Evolutionary conservation across 1,140 invertebrate species (phyloP), one percentile per base, ranked within the genome.

Genomic region (Drosophila fuyamai): DNA sequence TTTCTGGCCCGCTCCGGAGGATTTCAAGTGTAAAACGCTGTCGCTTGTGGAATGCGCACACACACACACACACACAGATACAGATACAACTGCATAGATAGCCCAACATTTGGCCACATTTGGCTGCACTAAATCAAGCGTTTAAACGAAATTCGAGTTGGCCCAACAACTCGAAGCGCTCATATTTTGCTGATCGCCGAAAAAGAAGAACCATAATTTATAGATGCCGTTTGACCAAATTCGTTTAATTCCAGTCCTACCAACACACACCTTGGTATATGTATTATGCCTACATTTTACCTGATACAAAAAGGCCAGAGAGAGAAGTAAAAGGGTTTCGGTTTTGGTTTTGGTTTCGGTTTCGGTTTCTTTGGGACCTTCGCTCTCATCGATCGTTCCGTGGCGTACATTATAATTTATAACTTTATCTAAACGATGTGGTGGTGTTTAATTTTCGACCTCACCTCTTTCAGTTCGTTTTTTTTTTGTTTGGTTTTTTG

Each of bases 391-490:
- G 80, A 89, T 89, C 83, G 80, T 68, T 79, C 76, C 83, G 83
- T 79, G 68, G 41, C 71, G 83, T 81, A 84, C 85, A 84, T 89
- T 89, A 89, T 89, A 89, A 89, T 89, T 89, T 89, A 89, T 89
- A 89, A 89, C 84, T 89, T 89, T 89, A 89, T 89, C 84, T 89
- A 89, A 89, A 89, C 84, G 84, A 89, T 89, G 85, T 90, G 84
- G 76, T 88, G 84, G 84, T 89, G 84, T 89, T 89, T 89, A 89
- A 89, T 89, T 89, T 89, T 89, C 84, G 84, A 90, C 85, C 82
- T 89, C 85, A 89, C 84, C 84, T 88, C 88, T 88, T 80, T 85
- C 76, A 88, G 85, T 79, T 88, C 62, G 54, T 57, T 53, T 78
- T 44, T 82, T 59, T 51, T 32, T 32, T 32, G 6, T 32, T 32